Evolutionary conservation across 1,140 invertebrate genomes (phyloP), one percentile per base, ranked within the genome.

Genomic region (Cherax destructor): DNA sequence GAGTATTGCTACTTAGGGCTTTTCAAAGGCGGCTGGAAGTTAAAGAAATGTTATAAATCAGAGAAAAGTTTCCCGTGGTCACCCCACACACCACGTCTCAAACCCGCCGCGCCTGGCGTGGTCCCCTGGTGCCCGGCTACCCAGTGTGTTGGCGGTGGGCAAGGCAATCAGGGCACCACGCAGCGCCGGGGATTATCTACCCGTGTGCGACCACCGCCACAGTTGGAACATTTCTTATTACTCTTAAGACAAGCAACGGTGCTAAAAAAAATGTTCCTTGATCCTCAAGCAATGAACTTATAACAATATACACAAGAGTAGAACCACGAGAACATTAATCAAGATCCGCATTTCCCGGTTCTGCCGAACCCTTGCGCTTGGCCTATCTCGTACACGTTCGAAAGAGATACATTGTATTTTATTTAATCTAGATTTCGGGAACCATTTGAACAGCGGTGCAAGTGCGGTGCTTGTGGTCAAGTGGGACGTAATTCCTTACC

Each of bases 41-140:
- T 77, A 90, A 90, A 90, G 84, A 90, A 90, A 90, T 83, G 88
- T 65, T 21, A 78, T 90, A 90, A 90, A 90, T 90, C 81, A 83
- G n/a, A 69, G 30, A 18, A 50, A 61, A 16, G 41, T 86, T 65
- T 10, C 61, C 78, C 78, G 24, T 41, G 61, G 76, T 83, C 69
- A 21, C 69, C 50, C 65, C 69, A 24, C n/a, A 49, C 49, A 50
- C 76, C 76, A 79, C 49, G 21, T 24, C 47, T 56, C 41, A 47
- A 77, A 61, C 50, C 74, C 61, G 76, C 76, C 76, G 74, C 76
- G 85, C 72, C 52, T 74, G 85, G 52, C 56, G 61, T 78, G 81
- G 81, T 72, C 72, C 88, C 88, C 81, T 90, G 81, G 88, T 84
- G 88, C 56, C 88, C 6, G 18, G 74, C 88, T 52, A 72, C 69